Percentiles rank a stretch among this genome's conserved stretches.
Evolutionary conservation across 2,113 vertebrate genomes (phyloP).

Genomic region (Phrynosoma platyrhinos): DNA sequence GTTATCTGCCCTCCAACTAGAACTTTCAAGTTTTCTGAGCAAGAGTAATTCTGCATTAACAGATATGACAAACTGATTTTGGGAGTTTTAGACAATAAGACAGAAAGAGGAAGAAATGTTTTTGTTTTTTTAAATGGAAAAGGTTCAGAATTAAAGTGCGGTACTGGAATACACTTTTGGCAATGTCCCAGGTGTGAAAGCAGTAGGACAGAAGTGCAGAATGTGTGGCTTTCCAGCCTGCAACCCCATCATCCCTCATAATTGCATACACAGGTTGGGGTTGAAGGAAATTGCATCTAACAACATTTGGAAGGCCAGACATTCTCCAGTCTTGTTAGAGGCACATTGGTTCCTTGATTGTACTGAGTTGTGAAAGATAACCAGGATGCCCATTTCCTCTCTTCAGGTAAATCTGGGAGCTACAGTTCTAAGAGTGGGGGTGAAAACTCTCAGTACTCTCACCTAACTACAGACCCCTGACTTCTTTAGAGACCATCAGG

Average conservation of each 20-base stretch:
- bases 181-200: not conserved
- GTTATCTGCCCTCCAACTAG: conserved; percentile 57
- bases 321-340: not conserved
- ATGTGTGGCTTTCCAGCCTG: not conserved
- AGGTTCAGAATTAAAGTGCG: conserved; percentile 50
- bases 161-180: conserved; percentile 36
- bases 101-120: conserved; percentile 44
- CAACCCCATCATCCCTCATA: not conserved
- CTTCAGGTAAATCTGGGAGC: not conserved
- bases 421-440: not conserved
- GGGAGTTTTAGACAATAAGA: conserved; percentile 53
- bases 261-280: too few relatives aligned
- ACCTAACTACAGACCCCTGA: not conserved
- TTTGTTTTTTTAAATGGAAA: conserved; percentile 18
- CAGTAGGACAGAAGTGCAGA: not conserved
- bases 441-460: not conserved
- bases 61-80: conserved; percentile 30
- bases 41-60: conserved; percentile 29
- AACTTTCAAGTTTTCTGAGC: conserved; percentile 59
- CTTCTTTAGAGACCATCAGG: not conserved
- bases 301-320: not conserved
- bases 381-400: not conserved
- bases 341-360: conserved; percentile 29
- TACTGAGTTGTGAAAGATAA: not conserved
- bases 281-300: not conserved